phyloP scores from a whole-genome alignment of 92 coral and sea anemone genomes.

The Epizoanthus ramosus region DNA sequence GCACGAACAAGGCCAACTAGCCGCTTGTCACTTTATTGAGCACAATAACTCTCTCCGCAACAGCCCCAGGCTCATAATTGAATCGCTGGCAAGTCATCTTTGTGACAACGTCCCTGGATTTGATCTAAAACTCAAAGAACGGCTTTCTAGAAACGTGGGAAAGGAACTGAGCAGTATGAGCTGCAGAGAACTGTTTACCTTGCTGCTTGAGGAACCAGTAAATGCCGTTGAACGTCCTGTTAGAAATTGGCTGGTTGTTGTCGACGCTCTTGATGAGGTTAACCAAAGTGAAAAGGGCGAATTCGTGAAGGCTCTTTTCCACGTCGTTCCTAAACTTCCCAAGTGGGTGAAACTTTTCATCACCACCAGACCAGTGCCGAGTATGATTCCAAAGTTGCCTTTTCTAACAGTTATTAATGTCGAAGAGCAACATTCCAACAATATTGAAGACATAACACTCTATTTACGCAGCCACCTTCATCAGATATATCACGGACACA shows the following conservation, averaged over 20 bases:
- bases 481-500: slow-evolving; percentile 13
- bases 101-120: slow-evolving; percentile 55
- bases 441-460: slow-evolving; percentile 26
- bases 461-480: slow-evolving; percentile 13
- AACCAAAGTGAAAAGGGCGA: slow-evolving; percentile 32
- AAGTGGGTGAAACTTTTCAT: slow-evolving; percentile 48
- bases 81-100: slow-evolving; percentile 67
- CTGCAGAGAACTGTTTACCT: slow-evolving; percentile 26
- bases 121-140: slow-evolving; percentile 55
- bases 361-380: slow-evolving; percentile 36
- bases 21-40: slow-evolving; percentile 66
- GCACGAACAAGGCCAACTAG: slow-evolving; percentile 43
- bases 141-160: slow-evolving; percentile 40
- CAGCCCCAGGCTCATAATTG: slow-evolving; percentile 61
- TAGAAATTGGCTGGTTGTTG: slow-evolving; percentile 14
- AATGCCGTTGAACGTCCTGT: not conserved
- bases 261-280: slow-evolving; percentile 53
- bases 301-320: slow-evolving; percentile 35
- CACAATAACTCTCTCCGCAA: slow-evolving; percentile 58
- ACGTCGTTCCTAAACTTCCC: slow-evolving; percentile 37
- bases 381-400: slow-evolving; percentile 8
- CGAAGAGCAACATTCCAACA: not conserved
- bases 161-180: slow-evolving; percentile 21
- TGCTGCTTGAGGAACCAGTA: slow-evolving; percentile 33
- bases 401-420: slow-evolving; percentile 25